These are phyloP conservation scores for Heliothis peltigera DNA, from an alignment of 2,888 invertebrate genomes.

Conservation along the genomic window DNA sequence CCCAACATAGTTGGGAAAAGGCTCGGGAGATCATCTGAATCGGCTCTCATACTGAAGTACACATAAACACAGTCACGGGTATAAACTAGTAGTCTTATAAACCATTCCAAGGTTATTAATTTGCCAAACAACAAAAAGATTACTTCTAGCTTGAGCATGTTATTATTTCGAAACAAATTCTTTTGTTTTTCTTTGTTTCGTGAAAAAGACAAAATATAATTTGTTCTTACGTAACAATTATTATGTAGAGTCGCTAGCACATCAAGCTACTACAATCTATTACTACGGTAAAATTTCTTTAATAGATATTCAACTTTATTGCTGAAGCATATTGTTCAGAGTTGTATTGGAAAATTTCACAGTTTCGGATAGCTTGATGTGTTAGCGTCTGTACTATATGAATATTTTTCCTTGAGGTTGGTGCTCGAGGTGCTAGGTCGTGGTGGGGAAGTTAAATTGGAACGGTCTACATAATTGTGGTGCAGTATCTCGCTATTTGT, in stretches of 20 bases:
- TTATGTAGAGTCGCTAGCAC: not conserved
- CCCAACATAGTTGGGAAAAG: no score
- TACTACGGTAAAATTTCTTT: no score
- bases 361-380: no score
- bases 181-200: conserved; percentile 16
- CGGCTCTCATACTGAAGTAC: not conserved
- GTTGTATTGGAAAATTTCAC: no score
- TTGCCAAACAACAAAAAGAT: conserved; percentile 6
- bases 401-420: not conserved
- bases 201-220: not conserved
- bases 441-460: not conserved
- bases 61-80: not conserved
- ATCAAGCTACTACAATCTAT: no score
- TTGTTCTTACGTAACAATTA: not conserved
- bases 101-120: not conserved
- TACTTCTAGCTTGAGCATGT: conserved; percentile 3
- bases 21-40: no score
- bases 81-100: not conserved
- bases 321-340: no score
- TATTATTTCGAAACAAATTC: conserved; percentile 27
- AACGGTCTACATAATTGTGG: not conserved
- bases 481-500: not conserved
- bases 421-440: not conserved
- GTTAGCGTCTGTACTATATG: no score
- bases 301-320: no score